Evolutionary conservation across 2,113 vertebrate genomes (phyloP).

Genomic region (Myrmecophaga tridactyla): DNA sequence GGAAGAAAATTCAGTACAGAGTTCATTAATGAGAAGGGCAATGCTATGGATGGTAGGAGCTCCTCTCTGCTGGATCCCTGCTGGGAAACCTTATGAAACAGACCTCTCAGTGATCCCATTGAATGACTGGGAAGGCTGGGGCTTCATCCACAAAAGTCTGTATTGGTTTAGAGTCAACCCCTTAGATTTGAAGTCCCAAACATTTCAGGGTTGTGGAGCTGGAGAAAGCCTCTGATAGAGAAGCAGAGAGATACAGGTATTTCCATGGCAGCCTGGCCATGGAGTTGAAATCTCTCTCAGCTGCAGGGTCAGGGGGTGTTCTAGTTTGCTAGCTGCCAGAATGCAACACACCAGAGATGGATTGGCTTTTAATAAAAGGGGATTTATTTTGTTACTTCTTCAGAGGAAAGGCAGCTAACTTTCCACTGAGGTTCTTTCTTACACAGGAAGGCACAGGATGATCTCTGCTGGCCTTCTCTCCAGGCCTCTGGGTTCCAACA

Average conservation of each 20-base stretch:
- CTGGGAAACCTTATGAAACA: background rate
- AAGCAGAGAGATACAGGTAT: background rate
- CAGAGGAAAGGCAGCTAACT: no score
- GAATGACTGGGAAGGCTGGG: background rate
- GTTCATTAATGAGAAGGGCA: background rate
- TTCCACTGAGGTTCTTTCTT: no score
- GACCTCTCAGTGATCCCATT: background rate
- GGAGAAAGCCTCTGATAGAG: background rate
- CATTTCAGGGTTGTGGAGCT: background rate
- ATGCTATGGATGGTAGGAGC: background rate
- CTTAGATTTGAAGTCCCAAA: background rate
- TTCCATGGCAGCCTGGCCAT: background rate
- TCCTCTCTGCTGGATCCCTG: background rate
- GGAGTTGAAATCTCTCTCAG: background rate
- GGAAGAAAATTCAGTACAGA: background rate
- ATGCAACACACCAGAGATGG: no score
- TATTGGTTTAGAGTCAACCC: background rate
- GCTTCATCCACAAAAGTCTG: background rate
- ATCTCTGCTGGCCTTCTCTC: no score
- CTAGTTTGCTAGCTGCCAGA: no score
- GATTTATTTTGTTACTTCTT: no score
- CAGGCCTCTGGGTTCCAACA: no score
- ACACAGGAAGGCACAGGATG: no score
- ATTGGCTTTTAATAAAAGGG: no score
- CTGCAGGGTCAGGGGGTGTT: accelerated